phyloP scores from a whole-genome alignment of 2,113 vertebrate species.

The Aplodontia rufa region DNA sequence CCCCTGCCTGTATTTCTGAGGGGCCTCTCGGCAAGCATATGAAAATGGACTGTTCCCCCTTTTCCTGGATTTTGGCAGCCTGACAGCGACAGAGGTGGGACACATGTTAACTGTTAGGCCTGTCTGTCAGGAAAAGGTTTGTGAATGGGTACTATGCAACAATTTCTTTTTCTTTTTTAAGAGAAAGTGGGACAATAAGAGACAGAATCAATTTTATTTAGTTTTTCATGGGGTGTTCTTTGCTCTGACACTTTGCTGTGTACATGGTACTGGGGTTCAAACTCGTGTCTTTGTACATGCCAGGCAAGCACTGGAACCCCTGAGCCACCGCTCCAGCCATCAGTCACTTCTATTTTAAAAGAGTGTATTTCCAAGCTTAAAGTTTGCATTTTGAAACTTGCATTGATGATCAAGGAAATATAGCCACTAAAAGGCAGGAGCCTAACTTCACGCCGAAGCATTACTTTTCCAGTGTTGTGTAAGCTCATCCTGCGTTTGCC shows the following conservation, averaged over 20 bases:
- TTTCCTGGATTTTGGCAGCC: neutral
- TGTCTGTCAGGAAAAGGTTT: neutral
- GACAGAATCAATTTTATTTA: too few species aligned
- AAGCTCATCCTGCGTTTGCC: neutral
- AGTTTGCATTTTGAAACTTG: neutral
- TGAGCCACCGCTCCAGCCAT: too few species aligned
- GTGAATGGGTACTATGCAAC: neutral
- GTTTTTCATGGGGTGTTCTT: too few species aligned
- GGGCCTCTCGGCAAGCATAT: neutral
- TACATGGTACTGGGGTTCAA: too few species aligned
- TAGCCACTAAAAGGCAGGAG: neutral
- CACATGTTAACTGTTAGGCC: neutral
- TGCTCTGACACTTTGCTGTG: too few species aligned
- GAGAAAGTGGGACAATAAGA: too few species aligned
- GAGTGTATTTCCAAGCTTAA: neutral
- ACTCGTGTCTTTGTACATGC: too few species aligned
- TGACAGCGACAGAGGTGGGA: neutral
- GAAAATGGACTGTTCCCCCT: neutral
- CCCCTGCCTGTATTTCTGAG: neutral
- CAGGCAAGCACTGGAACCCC: too few species aligned
- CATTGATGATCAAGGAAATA: neutral
- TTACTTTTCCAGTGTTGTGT: neutral
- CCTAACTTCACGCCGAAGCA: neutral
- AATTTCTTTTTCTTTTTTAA: too few species aligned
- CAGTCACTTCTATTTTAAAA: neutral